A percentile compares a stretch with the other conserved stretches of the same genome.
Evolutionary conservation across 2,797 vertebrate genomes (phyloP).

Genomic region (Trichosurus vulpecula): DNA sequence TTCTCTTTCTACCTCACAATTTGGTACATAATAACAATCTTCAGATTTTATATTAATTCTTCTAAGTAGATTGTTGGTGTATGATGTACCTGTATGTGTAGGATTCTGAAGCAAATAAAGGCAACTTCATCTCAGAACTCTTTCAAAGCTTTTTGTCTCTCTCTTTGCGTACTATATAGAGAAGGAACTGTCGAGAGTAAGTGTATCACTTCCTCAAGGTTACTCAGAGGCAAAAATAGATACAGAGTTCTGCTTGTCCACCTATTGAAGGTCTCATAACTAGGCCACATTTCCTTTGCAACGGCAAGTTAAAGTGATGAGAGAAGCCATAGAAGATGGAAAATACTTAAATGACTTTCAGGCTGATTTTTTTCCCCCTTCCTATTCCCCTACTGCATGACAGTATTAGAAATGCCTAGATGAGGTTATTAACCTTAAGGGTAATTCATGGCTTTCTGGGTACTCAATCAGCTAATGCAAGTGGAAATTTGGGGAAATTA

Average conservation of each 20-base stretch:
- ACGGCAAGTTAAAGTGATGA: neutral
- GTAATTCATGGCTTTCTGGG: neutral
- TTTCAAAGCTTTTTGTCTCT: constrained; percentile 4
- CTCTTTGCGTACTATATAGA: constrained; percentile 25
- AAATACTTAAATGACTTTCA: neutral
- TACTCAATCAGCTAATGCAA: neutral
- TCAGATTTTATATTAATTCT: constrained; percentile 26
- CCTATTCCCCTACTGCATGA: neutral
- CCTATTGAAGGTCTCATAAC: constrained; percentile 20
- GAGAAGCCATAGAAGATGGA: neutral
- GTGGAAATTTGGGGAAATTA: neutral
- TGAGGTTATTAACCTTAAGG: neutral
- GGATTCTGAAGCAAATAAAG: neutral
- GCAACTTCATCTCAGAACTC: neutral
- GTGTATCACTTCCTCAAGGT: constrained; percentile 66
- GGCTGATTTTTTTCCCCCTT: neutral
- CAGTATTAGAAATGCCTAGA: neutral
- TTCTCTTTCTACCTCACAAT: constrained; percentile 41
- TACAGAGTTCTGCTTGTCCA: neutral
- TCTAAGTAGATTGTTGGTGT: neutral
- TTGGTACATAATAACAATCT: constrained; percentile 45
- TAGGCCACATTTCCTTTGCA: constrained; percentile 59
- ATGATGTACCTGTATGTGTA: neutral
- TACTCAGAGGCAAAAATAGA: constrained; percentile 64
- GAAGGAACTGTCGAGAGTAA: constrained; percentile 6